Conservation (phyloP, 2,797 vertebrate species). For the Eulemur albifrons region DNA sequence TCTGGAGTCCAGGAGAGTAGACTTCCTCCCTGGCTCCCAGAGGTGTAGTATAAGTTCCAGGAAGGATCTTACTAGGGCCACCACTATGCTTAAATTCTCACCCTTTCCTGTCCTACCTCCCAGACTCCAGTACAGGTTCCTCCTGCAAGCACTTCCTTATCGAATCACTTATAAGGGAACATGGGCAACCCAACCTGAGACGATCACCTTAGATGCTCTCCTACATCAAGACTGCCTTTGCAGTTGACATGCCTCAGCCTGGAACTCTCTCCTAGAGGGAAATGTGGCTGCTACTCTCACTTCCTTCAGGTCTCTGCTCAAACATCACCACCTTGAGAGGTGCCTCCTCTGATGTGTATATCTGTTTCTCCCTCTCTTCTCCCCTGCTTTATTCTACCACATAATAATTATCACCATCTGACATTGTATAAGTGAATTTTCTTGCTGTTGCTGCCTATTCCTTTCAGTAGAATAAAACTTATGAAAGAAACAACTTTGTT, state of each 20-base stretch:
- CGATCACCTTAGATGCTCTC: neutral
- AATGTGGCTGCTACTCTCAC: neutral
- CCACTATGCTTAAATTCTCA: neutral
- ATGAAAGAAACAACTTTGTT: neutral
- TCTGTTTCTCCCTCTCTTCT: neutral
- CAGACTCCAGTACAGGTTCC: neutral
- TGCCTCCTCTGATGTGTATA: neutral
- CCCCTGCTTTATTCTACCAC: neutral
- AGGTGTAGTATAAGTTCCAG: neutral
- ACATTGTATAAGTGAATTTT: neutral
- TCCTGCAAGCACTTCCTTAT: neutral
- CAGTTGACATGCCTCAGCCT: neutral
- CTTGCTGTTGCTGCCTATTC: neutral
- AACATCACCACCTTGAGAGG: neutral
- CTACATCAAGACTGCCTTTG: neutral
- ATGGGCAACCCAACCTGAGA: neutral
- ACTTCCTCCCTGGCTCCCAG: neutral
- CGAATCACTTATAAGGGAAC: neutral
- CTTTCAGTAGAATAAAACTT: neutral
- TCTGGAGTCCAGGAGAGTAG: neutral
- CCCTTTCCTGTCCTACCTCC: neutral
- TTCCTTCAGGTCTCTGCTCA: neutral
- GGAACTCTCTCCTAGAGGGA: neutral
- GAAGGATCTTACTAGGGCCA: neutral
- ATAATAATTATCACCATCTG: neutral